These are phyloP conservation scores for Aphrophora alni DNA, from an alignment of 2,888 invertebrate genomes.

Conservation along the genomic window DNA sequence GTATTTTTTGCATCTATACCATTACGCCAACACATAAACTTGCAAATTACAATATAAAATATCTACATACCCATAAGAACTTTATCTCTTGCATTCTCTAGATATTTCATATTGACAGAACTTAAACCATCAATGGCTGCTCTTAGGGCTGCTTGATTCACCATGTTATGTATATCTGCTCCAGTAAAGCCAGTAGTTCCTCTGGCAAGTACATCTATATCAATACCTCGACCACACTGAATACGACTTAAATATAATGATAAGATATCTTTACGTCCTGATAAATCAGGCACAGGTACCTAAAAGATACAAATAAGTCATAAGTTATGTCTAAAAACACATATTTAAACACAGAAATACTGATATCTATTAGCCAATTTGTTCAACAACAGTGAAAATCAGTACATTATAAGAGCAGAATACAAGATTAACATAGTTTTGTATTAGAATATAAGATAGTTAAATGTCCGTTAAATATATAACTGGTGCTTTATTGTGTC, in stretches of 20 bases:
- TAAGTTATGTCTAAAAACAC: too few relatives aligned
- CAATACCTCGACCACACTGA: slow-evolving; percentile 7
- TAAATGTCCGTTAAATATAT: too few relatives aligned
- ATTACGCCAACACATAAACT: too few relatives aligned
- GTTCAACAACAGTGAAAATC: too few relatives aligned
- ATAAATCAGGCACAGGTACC: slow-evolving; percentile 45
- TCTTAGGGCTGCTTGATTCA: slow-evolving; percentile 40
- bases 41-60: background rate
- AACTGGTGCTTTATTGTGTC: too few relatives aligned
- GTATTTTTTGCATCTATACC: too few relatives aligned
- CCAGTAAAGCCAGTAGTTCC: slow-evolving; percentile 39
- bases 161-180: slow-evolving; percentile 36
- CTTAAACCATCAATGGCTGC: slow-evolving; percentile 27
- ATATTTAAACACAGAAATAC: too few relatives aligned
- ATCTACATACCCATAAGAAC: slow-evolving; percentile 26
- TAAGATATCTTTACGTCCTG: slow-evolving; percentile 45
- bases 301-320: too few relatives aligned
- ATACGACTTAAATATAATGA: slow-evolving; percentile 27
- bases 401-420: too few relatives aligned
- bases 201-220: slow-evolving; percentile 24
- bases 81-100: slow-evolving; percentile 38
- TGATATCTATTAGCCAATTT: too few relatives aligned
- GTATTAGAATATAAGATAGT: too few relatives aligned
- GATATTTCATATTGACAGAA: slow-evolving; percentile 20
- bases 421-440: too few relatives aligned